These are phyloP conservation scores for Rotaria sp. DNA, from an alignment of 2,888 invertebrate species.

Conservation along the genomic window DNA sequence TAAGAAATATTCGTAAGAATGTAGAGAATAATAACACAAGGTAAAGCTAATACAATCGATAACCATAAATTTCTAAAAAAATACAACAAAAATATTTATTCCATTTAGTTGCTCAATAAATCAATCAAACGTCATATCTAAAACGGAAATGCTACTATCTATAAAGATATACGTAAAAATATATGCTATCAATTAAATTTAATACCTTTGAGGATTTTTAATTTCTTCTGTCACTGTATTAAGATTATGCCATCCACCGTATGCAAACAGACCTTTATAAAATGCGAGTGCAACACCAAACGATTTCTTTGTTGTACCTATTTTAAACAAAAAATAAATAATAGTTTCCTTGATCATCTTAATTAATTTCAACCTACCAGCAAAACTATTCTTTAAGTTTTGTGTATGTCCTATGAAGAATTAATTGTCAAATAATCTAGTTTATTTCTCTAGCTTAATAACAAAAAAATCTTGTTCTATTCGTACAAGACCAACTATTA, in stretches of 20 bases:
- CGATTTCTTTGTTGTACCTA: neutral
- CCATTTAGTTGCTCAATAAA: constrained; percentile 73
- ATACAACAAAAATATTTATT: neutral
- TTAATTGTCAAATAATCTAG: constrained; percentile 55
- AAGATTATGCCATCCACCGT: constrained; percentile 70
- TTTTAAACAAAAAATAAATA: neutral
- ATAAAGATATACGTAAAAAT: too few relatives aligned
- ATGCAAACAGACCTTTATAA: constrained; percentile 76
- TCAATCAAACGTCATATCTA: too few relatives aligned
- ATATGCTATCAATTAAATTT: constrained; percentile 61
- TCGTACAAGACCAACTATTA: constrained; percentile 71
- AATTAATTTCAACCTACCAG: neutral
- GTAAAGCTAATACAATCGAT: constrained; percentile 86
- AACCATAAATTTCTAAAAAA: constrained; percentile 73
- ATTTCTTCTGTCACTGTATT: constrained; percentile 73
- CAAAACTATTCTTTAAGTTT: neutral
- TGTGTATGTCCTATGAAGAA: neutral
- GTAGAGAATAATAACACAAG: constrained; percentile 78
- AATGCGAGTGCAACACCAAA: constrained; percentile 58
- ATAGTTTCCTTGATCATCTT: constrained; percentile 56
- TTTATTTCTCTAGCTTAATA: neutral
- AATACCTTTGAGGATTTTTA: constrained; percentile 51
- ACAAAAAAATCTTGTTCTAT: constrained; percentile 34
- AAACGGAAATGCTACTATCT: too few relatives aligned
- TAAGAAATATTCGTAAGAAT: constrained; percentile 83